These are phyloP conservation scores for Taxidea taxus DNA, from an alignment of 2,113 vertebrate genomes.

Conservation along the genomic window DNA sequence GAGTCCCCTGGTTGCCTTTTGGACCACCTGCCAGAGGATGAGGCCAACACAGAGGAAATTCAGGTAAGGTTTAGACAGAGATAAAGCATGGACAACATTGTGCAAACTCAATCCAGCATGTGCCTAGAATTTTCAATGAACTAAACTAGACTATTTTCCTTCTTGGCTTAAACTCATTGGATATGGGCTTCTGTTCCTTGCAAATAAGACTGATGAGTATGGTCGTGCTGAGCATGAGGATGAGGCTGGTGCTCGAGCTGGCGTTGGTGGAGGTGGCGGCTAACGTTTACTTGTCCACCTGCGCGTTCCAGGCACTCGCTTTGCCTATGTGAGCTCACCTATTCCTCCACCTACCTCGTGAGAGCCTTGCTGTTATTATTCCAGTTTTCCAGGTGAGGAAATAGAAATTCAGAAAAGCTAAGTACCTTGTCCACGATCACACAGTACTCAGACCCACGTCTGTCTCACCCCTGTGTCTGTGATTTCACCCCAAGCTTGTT, in stretches of 20 bases:
- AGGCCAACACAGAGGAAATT: neutral
- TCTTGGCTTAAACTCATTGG: neutral
- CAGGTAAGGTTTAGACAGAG: neutral
- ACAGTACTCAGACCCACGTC: neutral
- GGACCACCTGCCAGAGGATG: neutral
- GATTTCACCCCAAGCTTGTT: neutral
- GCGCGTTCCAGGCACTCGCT: neutral
- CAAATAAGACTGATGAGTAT: neutral
- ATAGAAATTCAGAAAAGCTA: neutral
- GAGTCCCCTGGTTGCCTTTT: neutral
- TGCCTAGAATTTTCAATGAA: neutral
- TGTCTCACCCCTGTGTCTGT: neutral
- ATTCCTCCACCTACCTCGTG: neutral
- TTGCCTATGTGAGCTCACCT: neutral
- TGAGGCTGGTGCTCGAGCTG: fast-evolving
- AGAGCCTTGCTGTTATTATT: neutral
- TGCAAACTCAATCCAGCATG: neutral
- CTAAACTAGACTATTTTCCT: neutral
- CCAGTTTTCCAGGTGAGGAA: neutral
- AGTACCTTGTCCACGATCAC: neutral
- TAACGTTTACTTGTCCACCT: neutral
- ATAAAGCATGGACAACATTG: neutral
- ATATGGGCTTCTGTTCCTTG: neutral
- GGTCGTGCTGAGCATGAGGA: neutral
- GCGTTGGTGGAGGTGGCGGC: neutral